Evolutionary conservation across 2,888 invertebrate genomes (phyloP), one percentile per base, ranked within the genome.

Genomic region (Plebejus anna): DNA sequence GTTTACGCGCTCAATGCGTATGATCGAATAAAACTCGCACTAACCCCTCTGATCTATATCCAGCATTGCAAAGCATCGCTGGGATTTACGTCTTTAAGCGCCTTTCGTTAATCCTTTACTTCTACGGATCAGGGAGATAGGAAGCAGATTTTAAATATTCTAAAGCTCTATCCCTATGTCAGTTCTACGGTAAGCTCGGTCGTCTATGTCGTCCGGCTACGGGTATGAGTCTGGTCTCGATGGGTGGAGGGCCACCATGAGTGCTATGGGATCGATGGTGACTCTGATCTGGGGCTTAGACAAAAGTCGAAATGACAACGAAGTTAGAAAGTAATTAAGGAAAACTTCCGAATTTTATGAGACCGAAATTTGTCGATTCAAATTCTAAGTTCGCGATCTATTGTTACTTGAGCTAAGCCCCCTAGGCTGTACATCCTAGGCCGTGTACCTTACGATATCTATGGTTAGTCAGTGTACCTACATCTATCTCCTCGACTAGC

Each of bases 381-480:
- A 61, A 66, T 36, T 66, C 11, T 66, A 66, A 32, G 4, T 36
- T 66, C 32, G 28, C 1, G 11, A 66, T 66, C 22, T 28, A 28
- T 28, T 28, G 28, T 72, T 16, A 22, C 47, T 32, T 28, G 55
- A 47, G 47, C 51, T 32, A 32, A 55, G 55, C 11, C 47, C 47
- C 71, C 16, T 22, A 42, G 47, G 72, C 83, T 86, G 87, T 91
- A 91, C 89, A 84, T 85, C 82, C 79, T 82, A 90, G 90, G 89
- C 88, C 86, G 85, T 90, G 88, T 86, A 85, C 88, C 86, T 89
- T 93, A 94, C 94, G 94, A 94, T 94, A 90, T 94, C 94, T 94
- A 94, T 94, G 94, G 94, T 94, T 92, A 91, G 84, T 83, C 77
- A 81, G 84, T 86, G 86, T 90, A 86, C 85, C 84, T 84, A 81